Evolutionary conservation across 2,888 invertebrate genomes (phyloP).

Genomic region (Leptura quadrifasciata): DNA sequence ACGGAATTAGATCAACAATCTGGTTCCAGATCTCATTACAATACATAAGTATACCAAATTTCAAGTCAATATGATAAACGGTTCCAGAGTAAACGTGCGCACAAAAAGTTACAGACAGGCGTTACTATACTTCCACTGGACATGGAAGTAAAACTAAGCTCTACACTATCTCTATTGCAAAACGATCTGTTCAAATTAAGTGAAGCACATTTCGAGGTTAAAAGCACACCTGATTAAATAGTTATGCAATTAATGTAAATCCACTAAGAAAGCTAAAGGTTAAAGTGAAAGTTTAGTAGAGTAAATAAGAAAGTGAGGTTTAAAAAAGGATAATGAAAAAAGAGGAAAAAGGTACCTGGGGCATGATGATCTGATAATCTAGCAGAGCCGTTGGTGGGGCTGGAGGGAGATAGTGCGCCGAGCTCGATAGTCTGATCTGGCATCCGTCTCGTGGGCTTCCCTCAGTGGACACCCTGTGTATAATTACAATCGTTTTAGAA

Average conservation of each 20-base stretch:
- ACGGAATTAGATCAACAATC: too few species aligned
- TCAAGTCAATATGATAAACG: too few species aligned
- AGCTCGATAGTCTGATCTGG: slow-evolving; percentile 69
- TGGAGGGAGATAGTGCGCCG: slow-evolving; percentile 64
- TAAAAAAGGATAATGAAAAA: slow-evolving; percentile 24
- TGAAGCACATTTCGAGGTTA: too few species aligned
- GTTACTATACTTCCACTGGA: too few species aligned
- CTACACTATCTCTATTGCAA: too few species aligned
- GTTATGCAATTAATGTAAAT: neutral
- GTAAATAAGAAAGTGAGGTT: neutral
- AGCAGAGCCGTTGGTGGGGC: slow-evolving; percentile 56
- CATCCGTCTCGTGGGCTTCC: slow-evolving; percentile 65
- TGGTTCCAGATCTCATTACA: too few species aligned
- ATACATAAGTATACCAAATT: too few species aligned
- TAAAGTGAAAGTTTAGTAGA: neutral
- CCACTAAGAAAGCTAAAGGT: slow-evolving; percentile 14
- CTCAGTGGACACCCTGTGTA: slow-evolving; percentile 61
- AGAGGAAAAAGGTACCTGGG: slow-evolving; percentile 58
- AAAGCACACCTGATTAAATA: neutral
- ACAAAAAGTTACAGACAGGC: too few species aligned
- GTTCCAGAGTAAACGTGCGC: too few species aligned
- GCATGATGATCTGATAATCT: slow-evolving; percentile 52
- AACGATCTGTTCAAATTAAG: too few species aligned
- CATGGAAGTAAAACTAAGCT: too few species aligned
- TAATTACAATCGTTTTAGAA: slow-evolving; percentile 35